Base-by-base conservation (phyloP, 2,888 invertebrate genomes). In the Glomeris marginata region DNA sequence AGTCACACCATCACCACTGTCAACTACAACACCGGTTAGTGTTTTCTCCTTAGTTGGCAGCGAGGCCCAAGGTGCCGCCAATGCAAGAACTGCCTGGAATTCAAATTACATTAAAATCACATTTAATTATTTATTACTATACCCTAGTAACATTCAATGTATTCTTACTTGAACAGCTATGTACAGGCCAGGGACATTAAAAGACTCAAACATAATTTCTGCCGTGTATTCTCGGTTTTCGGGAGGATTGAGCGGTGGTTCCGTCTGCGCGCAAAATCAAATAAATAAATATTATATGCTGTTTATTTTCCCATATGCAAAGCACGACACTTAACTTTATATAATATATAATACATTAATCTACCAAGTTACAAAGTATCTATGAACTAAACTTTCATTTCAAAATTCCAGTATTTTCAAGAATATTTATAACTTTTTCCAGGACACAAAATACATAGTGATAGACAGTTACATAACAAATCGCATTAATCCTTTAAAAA, bases 161-260 rank as follows among this genome's bases (percentile, higher is more conserved):
- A n/a, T n/a, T n/a, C n/a, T n/a, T 55, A 69, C 69, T 64, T 98
- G 97, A 35, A 98, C 98, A 55, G 98, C 98, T 60, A 99, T 99
- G 66, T 98, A 98, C 57, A 99, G 73, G 28, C 98, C 98, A 58
- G 98, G 97, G 56, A 98, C 97, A 72, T 98, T 98, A 71, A 99
- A 99, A 28, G 97, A 94, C 71, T 99, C 98, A 69, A 99, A 99
- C 98, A 99, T 98, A 59, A 99, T 99, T 75, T 99, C 98, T 61
- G 74, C 69, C 54, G 72, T 73, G 59, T 73, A 74, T 62, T 75
- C 51, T 51, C 98, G 75, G 69, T 99, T 99, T 71, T 99, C 98
- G 1, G 98, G 98, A 1, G 98, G 97, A 68, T 99, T 99, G 55
- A 99, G 71, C 13, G 98, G 98, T 15, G 98, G 98, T 68, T 99